A percentile compares a stretch with the other conserved stretches of the same genome.
Evolutionary conservation across 1,140 invertebrate genomes (phyloP).

Genomic region (Megalonaias nervosa): DNA sequence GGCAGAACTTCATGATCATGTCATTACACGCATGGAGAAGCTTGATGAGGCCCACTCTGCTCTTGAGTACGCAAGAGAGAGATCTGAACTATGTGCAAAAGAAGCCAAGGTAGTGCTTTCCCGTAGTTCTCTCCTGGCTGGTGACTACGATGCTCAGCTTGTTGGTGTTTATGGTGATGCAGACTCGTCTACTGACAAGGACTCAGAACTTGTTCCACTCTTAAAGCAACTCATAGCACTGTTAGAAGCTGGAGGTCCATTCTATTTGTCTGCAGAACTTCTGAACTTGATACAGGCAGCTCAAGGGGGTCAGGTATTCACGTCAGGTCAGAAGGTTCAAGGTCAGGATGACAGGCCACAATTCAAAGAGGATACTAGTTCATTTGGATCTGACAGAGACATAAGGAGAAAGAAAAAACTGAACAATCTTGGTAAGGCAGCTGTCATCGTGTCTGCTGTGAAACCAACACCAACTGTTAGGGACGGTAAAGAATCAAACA

Average conservation of each 20-base stretch:
- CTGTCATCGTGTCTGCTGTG: conserved; percentile 19
- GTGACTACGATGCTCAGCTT: conserved; percentile 62
- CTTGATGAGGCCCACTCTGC: conserved; percentile 61
- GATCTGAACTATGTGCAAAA: conserved; percentile 56
- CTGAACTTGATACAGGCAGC: conserved; percentile 55
- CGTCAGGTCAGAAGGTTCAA: too few relatives aligned
- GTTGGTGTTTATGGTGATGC: conserved; percentile 64
- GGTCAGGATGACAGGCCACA: neutral
- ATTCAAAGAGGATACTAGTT: neutral
- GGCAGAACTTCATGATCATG: conserved; percentile 61
- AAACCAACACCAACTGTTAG: conserved; percentile 13
- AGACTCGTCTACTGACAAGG: conserved; percentile 38
- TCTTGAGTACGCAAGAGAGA: conserved; percentile 63
- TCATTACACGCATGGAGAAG: conserved; percentile 54
- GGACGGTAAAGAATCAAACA: neutral
- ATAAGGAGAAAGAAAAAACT: conserved; percentile 22
- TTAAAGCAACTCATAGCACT: conserved; percentile 66
- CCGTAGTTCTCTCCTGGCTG: conserved; percentile 54
- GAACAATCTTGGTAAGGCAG: conserved; percentile 2
- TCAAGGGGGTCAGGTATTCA: conserved; percentile 16
- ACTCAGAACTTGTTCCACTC: conserved; percentile 65
- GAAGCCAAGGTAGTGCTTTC: conserved; percentile 63
- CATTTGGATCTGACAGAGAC: conserved; percentile 8
- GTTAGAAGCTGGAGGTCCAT: conserved; percentile 66
- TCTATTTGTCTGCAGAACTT: conserved; percentile 59